phyloP scores from a whole-genome alignment of 2,888 invertebrate species.

The Plutella xylostella region DNA sequence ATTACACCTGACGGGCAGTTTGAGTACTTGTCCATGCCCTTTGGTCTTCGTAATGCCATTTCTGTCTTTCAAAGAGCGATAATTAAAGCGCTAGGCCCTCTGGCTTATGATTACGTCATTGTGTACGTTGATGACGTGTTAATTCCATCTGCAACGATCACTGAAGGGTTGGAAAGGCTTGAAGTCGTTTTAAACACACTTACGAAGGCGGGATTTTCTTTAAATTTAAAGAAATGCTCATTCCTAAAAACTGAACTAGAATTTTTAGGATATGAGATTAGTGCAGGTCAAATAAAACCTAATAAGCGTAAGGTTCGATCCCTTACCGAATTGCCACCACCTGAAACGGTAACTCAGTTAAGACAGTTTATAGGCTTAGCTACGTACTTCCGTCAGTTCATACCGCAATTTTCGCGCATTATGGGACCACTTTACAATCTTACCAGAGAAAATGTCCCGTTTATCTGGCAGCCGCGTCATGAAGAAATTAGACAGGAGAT shows the following conservation, averaged over 20 bases:
- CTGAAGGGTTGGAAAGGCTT: not conserved
- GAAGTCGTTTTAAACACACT: slow-evolving; percentile 13
- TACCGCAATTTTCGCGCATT: too few species aligned
- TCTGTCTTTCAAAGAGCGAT: slow-evolving; percentile 9
- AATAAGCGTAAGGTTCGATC: too few species aligned
- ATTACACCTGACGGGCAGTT: slow-evolving; percentile 13
- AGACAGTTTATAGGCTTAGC: too few species aligned
- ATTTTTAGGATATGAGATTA: slow-evolving; percentile 23
- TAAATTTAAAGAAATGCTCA: slow-evolving; percentile 23
- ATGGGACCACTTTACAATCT: too few species aligned
- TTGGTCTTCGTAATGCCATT: not conserved
- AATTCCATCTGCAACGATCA: not conserved
- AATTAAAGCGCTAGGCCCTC: slow-evolving; percentile 9
- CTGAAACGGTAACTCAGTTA: too few species aligned
- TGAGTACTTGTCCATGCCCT: slow-evolving; percentile 6
- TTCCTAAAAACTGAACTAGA: slow-evolving; percentile 22
- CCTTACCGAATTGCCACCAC: too few species aligned
- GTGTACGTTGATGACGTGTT: slow-evolving; percentile 3
- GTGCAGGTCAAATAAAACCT: too few species aligned
- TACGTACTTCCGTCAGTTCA: too few species aligned
- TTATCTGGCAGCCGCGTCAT: too few species aligned
- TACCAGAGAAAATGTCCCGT: too few species aligned
- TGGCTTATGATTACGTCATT: slow-evolving; percentile 9
- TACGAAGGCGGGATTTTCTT: slow-evolving; percentile 20
- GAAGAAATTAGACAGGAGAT: slow-evolving; percentile 1